A percentile compares a stretch with the other conserved stretches of the same genome.
phyloP scores from a whole-genome alignment of 2,797 vertebrate species.

The Mallotus villosus region DNA sequence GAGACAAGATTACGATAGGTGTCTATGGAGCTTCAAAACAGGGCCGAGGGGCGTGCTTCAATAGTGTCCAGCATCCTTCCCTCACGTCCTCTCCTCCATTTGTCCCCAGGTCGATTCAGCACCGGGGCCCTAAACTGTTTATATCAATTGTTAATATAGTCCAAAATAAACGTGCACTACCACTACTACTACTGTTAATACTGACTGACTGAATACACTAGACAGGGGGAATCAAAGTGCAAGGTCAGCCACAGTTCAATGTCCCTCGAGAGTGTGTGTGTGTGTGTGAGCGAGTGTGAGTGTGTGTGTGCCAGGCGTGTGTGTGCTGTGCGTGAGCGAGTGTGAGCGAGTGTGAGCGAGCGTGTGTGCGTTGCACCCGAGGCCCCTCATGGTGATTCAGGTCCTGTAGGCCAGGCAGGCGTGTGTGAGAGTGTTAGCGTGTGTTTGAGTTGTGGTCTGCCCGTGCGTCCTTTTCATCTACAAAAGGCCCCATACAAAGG shows the following conservation, averaged over 20 bases:
- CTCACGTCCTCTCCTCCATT: neutral
- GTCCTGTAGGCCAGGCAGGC: slow-evolving; percentile 28
- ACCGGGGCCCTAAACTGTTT: too few species aligned
- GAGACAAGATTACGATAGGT: too few species aligned
- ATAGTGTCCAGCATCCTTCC: neutral
- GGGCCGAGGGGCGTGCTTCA: neutral
- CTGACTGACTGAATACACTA: too few species aligned
- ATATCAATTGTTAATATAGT: too few species aligned
- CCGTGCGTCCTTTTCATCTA: slow-evolving; percentile 30
- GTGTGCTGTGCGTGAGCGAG: too few species aligned
- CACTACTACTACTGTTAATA: too few species aligned
- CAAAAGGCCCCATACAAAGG: slow-evolving; percentile 44
- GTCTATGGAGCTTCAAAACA: neutral
- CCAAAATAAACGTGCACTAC: too few species aligned
- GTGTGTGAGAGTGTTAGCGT: slow-evolving; percentile 25
- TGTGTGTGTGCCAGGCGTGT: neutral
- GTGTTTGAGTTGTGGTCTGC: slow-evolving; percentile 25
- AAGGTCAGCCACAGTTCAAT: neutral
- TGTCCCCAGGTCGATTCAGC: neutral
- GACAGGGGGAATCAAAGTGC: neutral
- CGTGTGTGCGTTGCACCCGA: neutral
- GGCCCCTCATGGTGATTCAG: slow-evolving; percentile 20
- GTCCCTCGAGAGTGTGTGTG: neutral
- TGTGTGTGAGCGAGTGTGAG: neutral
- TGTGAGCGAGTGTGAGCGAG: too few species aligned